Evolutionary conservation across 2,113 vertebrate species (phyloP).

Genomic region (Aegithalos caudatus): DNA sequence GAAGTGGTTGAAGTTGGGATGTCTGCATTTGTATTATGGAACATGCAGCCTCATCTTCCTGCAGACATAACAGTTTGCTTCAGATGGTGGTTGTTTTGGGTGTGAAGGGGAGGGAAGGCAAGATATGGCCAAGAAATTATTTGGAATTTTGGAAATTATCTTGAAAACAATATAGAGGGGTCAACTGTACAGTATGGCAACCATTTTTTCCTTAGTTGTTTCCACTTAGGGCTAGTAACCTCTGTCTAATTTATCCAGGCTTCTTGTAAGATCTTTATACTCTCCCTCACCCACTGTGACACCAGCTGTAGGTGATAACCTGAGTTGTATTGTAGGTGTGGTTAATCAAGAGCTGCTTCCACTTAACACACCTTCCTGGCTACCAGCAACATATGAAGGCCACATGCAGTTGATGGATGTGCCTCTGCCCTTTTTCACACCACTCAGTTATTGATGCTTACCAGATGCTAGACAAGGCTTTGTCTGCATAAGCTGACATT

Average conservation of each 20-base stretch:
- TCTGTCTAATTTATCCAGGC: not conserved
- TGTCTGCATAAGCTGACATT: not conserved
- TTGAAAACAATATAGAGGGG: not conserved
- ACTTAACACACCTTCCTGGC: not conserved
- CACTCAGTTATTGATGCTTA: not conserved
- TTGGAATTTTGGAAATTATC: not conserved
- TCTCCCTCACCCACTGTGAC: too few species aligned
- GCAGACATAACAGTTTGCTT: not conserved
- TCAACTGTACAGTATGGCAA: not conserved
- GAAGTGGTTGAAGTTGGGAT: not conserved
- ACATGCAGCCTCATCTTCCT: not conserved
- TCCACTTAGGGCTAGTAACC: not conserved
- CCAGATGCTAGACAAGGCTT: not conserved
- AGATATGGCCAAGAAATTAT: not conserved
- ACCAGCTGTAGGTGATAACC: not conserved
- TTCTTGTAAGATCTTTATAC: not conserved
- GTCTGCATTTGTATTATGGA: not conserved
- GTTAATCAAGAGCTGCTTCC: not conserved
- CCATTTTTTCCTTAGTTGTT: not conserved
- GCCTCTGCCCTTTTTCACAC: not conserved
- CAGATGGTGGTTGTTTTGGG: not conserved
- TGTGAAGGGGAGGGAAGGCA: not conserved
- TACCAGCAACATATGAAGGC: not conserved
- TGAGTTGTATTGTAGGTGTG: fast-evolving
- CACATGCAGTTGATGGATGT: not conserved